Evolutionary conservation across 2,113 vertebrate genomes (phyloP).

Genomic region (Glaucomys volans): DNA sequence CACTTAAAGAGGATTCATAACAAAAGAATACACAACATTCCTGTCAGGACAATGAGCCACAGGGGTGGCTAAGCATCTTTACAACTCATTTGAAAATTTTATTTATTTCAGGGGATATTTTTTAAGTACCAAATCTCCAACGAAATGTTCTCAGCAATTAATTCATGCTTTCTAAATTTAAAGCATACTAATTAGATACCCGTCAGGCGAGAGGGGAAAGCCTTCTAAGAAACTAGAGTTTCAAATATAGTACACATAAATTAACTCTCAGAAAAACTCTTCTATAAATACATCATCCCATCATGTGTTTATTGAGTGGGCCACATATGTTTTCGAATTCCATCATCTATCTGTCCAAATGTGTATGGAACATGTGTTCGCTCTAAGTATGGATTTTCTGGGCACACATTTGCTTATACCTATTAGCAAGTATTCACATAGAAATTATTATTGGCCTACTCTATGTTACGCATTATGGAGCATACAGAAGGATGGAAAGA

Average conservation of each 20-base stretch:
- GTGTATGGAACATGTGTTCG: conserved; percentile 1
- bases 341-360: conserved; percentile 20
- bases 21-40: conserved; percentile 79
- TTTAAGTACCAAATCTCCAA: conserved; percentile 75
- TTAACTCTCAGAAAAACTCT: conserved; percentile 69
- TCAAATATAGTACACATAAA: conserved; percentile 82
- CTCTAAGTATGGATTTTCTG: conserved; percentile 33
- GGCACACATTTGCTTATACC: neutral
- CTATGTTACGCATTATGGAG: neutral
- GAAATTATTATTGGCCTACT: neutral
- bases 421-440: neutral
- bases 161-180: conserved; percentile 86
- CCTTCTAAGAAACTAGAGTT: conserved; percentile 81
- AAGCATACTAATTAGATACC: conserved; percentile 84
- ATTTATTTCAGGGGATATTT: conserved; percentile 73
- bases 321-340: conserved; percentile 43
- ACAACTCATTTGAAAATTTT: conserved; percentile 72
- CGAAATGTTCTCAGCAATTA: conserved; percentile 84
- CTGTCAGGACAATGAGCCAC: conserved; percentile 65
- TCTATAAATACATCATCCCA: conserved; percentile 31
- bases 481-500: neutral
- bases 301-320: conserved; percentile 3
- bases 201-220: conserved; percentile 78
- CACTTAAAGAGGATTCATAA: conserved; percentile 80
- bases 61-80: conserved; percentile 73